phyloP scores from a whole-genome alignment of 1,140 invertebrate species.

The Anastrepha obliqua region DNA sequence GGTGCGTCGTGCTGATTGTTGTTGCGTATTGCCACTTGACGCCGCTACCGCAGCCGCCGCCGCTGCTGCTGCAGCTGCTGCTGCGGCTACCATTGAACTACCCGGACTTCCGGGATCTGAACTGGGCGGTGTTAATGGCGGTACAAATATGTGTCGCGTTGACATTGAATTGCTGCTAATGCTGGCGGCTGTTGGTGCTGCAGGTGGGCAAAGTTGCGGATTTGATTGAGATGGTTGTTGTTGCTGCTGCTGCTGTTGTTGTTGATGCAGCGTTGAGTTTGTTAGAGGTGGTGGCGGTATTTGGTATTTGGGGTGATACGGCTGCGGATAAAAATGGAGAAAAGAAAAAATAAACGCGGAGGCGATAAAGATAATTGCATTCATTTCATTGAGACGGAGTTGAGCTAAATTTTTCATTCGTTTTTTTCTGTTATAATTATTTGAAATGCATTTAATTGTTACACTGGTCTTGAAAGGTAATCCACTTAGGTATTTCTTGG shows the following conservation, averaged over 20 bases:
- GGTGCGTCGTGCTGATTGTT: slow-evolving; percentile 67
- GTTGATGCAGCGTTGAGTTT: slow-evolving; percentile 59
- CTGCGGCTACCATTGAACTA: slow-evolving; percentile 73
- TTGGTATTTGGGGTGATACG: slow-evolving; percentile 73
- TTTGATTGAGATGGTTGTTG: slow-evolving; percentile 65
- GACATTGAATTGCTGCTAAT: slow-evolving; percentile 57
- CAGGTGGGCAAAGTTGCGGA: slow-evolving; percentile 69
- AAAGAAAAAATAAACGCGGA: slow-evolving; percentile 24
- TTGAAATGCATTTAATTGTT: not conserved
- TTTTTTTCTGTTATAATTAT: not conserved
- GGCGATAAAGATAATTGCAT: slow-evolving; percentile 34
- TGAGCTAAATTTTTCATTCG: slow-evolving; percentile 22
- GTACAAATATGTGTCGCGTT: slow-evolving; percentile 82
- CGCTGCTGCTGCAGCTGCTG: slow-evolving; percentile 73
- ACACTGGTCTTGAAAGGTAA: not conserved
- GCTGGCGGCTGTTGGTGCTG: slow-evolving; percentile 61
- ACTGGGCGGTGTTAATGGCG: slow-evolving; percentile 87
- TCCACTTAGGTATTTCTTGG: not conserved
- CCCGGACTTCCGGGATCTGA: slow-evolving; percentile 88
- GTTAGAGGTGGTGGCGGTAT: slow-evolving; percentile 73
- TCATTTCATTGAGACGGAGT: slow-evolving; percentile 15
- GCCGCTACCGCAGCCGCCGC: slow-evolving; percentile 73
- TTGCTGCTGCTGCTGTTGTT: slow-evolving; percentile 65
- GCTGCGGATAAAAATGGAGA: slow-evolving; percentile 60
- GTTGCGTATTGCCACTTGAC: slow-evolving; percentile 71